A percentile compares a stretch with the other conserved stretches of the same genome.
phyloP scores from a whole-genome alignment of 2,113 vertebrate species.

The Ophiodon elongatus region DNA sequence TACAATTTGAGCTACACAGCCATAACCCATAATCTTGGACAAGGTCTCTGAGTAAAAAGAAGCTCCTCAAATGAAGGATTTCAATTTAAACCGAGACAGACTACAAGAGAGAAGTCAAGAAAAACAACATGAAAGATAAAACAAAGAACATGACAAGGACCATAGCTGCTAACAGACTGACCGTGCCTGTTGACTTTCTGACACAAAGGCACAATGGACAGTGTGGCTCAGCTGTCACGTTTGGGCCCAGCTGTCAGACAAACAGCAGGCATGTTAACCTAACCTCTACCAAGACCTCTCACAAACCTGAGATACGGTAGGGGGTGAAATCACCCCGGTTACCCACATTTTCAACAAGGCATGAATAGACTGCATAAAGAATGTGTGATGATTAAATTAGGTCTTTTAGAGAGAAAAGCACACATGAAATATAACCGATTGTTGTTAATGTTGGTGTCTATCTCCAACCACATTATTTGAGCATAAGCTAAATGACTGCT shows the following conservation, averaged over 20 bases:
- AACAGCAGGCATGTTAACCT: slow-evolving; percentile 25
- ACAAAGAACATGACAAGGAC: not conserved
- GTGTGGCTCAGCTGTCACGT: slow-evolving; percentile 62
- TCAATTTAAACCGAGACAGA: not conserved
- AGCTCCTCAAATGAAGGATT: not conserved
- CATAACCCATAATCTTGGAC: not conserved
- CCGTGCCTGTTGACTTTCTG: slow-evolving; percentile 23
- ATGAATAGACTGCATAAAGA: not conserved
- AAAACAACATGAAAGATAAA: not conserved
- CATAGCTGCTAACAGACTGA: slow-evolving; percentile 3
- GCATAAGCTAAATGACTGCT: not conserved
- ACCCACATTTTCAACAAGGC: not conserved
- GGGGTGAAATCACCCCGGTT: not conserved
- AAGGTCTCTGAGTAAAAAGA: not conserved
- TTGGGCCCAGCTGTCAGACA: slow-evolving; percentile 51
- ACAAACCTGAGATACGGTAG: not conserved
- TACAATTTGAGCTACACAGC: not conserved
- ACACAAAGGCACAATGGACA: slow-evolving; percentile 63
- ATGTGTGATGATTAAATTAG: not conserved
- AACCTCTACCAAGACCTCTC: slow-evolving; percentile 13
- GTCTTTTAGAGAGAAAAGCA: not conserved
- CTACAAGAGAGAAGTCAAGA: slow-evolving; percentile 11
- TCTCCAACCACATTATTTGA: not conserved
- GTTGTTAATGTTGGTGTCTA: not conserved
- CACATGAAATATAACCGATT: not conserved